These are phyloP conservation scores for Aplodontia rufa DNA, from an alignment of 2,113 vertebrate genomes.

Conservation along the genomic window DNA sequence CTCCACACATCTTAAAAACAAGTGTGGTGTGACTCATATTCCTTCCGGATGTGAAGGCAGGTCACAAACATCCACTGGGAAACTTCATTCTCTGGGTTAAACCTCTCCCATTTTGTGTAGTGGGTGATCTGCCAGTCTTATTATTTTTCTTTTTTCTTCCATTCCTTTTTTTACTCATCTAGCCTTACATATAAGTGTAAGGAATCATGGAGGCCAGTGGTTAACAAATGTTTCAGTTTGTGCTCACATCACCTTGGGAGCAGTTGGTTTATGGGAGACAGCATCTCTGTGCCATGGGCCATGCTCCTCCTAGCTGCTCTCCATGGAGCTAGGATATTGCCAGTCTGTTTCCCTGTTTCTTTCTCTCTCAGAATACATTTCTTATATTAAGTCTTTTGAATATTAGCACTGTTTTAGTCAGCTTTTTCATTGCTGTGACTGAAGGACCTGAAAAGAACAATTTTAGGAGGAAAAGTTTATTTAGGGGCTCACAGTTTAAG, in stretches of 20 bases:
- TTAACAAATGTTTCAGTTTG: background rate
- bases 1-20: background rate
- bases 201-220: background rate
- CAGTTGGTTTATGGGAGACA: background rate
- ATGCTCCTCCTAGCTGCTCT: background rate
- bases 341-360: background rate
- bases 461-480: too few relatives aligned
- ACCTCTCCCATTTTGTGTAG: constrained; percentile 2
- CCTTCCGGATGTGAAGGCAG: constrained; percentile 35
- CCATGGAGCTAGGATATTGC: background rate
- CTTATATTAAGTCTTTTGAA: background rate
- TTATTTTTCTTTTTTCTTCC: too few relatives aligned
- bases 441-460: too few relatives aligned
- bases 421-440: too few relatives aligned
- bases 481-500: too few relatives aligned
- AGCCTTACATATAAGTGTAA: background rate
- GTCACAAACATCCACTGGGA: background rate
- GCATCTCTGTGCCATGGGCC: rapidly evolving
- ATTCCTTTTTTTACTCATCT: background rate
- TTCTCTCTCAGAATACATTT: background rate
- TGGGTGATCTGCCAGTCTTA: background rate
- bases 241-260: background rate
- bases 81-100: background rate
- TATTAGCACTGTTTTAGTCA: too few relatives aligned
- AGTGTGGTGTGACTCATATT: background rate